Conservation (phyloP, 2,888 invertebrate genomes). For the Caenorhabditis japonica region DNA sequence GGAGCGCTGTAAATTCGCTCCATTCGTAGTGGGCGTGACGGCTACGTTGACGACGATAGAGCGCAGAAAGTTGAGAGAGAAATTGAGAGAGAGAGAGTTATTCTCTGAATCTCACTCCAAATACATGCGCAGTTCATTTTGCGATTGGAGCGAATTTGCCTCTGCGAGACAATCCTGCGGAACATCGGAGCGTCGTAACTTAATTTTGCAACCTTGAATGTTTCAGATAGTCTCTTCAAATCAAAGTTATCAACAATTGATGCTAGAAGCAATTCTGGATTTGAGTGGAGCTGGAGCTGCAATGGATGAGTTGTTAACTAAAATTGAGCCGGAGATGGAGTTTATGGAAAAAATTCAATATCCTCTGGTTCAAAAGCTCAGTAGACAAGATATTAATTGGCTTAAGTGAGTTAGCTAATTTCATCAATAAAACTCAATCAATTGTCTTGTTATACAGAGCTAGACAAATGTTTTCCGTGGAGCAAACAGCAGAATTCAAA, state of each 20-base stretch:
- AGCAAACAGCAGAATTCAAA: slow-evolving; percentile 59
- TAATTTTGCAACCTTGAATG: neutral
- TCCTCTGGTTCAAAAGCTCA: slow-evolving; percentile 64
- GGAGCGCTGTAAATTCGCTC: too few relatives aligned
- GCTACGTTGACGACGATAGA: too few relatives aligned
- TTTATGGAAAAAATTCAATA: slow-evolving; percentile 64
- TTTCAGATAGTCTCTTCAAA: slow-evolving; percentile 58
- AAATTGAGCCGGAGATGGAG: slow-evolving; percentile 50
- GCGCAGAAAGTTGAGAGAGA: too few relatives aligned
- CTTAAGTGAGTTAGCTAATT: slow-evolving; percentile 31
- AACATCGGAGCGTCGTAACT: too few relatives aligned
- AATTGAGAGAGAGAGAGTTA: too few relatives aligned
- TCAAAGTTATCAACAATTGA: slow-evolving; percentile 55
- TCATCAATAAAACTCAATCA: neutral
- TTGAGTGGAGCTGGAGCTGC: slow-evolving; percentile 58
- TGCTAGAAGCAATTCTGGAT: slow-evolving; percentile 63
- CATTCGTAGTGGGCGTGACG: too few relatives aligned
- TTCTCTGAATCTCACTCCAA: too few relatives aligned
- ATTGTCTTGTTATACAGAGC: slow-evolving; percentile 33
- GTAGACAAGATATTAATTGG: slow-evolving; percentile 62
- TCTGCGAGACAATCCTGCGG: too few relatives aligned
- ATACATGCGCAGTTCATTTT: neutral
- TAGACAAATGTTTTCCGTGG: slow-evolving; percentile 39
- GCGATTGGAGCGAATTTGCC: too few relatives aligned
- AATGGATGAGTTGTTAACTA: slow-evolving; percentile 46